A percentile compares a stretch with the other conserved stretches of the same genome.
phyloP scores from a whole-genome alignment of 2,113 vertebrate species.

The Colaptes auratus region DNA sequence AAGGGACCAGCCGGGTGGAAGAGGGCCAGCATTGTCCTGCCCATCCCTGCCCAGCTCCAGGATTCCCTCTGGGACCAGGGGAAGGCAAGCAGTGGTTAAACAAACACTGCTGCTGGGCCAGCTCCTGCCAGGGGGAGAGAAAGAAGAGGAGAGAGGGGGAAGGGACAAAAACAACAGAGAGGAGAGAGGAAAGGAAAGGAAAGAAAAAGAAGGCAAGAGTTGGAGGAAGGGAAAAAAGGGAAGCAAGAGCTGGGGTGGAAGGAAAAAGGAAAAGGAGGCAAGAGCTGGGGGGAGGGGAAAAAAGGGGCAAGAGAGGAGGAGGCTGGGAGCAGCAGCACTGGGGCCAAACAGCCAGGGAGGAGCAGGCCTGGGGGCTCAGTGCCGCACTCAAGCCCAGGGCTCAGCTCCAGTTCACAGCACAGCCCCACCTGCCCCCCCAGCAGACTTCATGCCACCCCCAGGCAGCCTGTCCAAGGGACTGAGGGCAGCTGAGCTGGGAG shows the following conservation, averaged over 20 bases:
- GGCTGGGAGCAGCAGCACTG: not conserved
- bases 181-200: too few species aligned
- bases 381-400: not conserved
- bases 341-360: not conserved
- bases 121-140: not conserved
- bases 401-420: not conserved
- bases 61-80: fast-evolving
- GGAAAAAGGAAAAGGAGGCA: too few species aligned
- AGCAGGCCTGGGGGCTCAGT: fast-evolving
- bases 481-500: not conserved
- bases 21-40: not conserved
- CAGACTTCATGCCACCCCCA: not conserved
- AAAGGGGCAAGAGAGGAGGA: not conserved
- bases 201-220: too few species aligned
- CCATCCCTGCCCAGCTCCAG: not conserved
- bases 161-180: too few species aligned
- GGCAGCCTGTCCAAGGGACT: not conserved
- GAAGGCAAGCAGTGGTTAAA: not conserved
- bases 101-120: not conserved
- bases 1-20: not conserved
- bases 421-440: not conserved
- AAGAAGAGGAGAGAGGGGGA: too few species aligned
- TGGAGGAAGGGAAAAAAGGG: too few species aligned
- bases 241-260: too few species aligned
- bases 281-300: too few species aligned